phyloP scores from a whole-genome alignment of 2,113 vertebrate genomes.

The Brachyhypopomus gauderio region DNA sequence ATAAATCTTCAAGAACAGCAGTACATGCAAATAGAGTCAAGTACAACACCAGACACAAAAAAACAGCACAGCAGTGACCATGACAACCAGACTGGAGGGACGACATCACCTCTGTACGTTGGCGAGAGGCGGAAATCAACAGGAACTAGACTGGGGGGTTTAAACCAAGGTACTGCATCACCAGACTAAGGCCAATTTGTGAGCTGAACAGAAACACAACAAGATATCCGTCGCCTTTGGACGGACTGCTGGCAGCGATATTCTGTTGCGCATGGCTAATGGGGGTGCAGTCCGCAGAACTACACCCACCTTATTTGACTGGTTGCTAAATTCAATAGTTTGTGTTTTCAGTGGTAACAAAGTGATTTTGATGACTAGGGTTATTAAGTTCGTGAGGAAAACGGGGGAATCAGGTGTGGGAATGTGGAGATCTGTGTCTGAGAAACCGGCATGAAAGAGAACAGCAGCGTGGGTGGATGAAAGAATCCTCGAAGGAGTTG shows the following conservation, averaged over 20 bases:
- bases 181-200: neutral
- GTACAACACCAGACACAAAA: constrained; percentile 44
- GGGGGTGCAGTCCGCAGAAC: no score
- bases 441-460: neutral
- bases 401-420: no score
- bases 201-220: neutral
- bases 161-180: constrained; percentile 1
- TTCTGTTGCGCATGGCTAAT: no score
- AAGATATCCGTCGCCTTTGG: neutral
- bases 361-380: no score
- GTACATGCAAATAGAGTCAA: constrained; percentile 43
- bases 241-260: neutral
- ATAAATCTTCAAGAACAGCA: constrained; percentile 40
- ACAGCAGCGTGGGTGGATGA: neutral
- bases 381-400: no score
- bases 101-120: constrained; percentile 36
- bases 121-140: constrained; percentile 24
- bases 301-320: no score
- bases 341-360: no score
- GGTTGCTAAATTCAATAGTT: no score
- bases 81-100: constrained; percentile 44
- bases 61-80: constrained; percentile 46
- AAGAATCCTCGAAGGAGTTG: neutral
- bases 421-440: neutral
- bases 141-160: constrained; percentile 14